Evolutionary conservation across 2,113 vertebrate genomes (phyloP).

Genomic region (Actenoides lindsayi): DNA sequence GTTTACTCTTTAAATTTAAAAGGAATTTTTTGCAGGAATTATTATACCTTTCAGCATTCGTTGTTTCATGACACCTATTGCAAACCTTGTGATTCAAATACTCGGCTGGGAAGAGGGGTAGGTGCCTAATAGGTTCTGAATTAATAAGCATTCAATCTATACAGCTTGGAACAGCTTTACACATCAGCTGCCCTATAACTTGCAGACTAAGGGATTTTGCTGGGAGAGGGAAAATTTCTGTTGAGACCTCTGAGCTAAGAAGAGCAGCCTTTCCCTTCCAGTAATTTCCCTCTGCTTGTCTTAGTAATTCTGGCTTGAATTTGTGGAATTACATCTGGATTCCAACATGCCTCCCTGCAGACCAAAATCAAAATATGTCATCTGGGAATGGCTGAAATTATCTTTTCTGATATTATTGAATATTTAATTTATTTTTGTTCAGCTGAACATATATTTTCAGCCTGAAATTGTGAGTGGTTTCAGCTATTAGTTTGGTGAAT

Average conservation of each 20-base stretch:
- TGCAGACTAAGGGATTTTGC: background rate
- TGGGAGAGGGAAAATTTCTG: background rate
- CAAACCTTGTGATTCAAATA: background rate
- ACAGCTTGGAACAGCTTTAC: background rate
- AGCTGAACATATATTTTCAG: background rate
- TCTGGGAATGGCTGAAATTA: background rate
- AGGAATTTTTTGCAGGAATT: background rate
- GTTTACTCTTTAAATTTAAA: background rate
- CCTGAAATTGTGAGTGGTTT: background rate
- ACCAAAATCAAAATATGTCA: background rate
- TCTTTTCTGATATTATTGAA: background rate
- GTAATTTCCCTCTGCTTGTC: background rate
- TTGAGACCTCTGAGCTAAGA: background rate
- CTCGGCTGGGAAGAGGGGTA: background rate
- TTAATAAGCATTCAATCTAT: constrained; percentile 5
- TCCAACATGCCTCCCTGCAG: rapidly evolving
- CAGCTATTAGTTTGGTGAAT: background rate
- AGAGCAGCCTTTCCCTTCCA: background rate
- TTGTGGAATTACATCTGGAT: background rate
- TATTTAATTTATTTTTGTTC: background rate
- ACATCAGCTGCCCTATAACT: background rate
- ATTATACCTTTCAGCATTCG: background rate
- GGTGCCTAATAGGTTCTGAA: background rate
- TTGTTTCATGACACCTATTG: background rate
- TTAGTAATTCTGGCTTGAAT: background rate